Conservation (phyloP, 2,888 invertebrate species). For the Creontiades dilutus region DNA sequence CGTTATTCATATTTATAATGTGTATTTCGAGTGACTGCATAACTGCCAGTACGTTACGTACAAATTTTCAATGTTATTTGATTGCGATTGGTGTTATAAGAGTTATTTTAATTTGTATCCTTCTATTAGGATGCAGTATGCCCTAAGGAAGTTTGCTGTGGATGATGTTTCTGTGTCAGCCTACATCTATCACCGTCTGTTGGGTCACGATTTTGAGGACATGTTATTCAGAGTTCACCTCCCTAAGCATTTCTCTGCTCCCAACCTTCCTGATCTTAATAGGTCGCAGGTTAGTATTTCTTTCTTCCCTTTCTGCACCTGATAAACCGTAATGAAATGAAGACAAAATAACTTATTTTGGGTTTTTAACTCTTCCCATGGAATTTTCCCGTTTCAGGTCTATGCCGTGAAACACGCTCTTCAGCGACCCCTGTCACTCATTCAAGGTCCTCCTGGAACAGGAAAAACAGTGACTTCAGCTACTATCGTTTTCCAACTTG, state of each 20-base stretch:
- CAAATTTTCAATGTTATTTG: not conserved
- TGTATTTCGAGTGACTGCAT: too few species aligned
- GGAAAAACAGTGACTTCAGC: slow-evolving; percentile 99
- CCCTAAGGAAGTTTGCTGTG: slow-evolving; percentile 95
- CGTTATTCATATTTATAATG: too few species aligned
- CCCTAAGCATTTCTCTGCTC: slow-evolving; percentile 98
- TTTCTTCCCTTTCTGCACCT: too few species aligned
- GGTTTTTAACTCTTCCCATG: too few species aligned
- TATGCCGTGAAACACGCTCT: slow-evolving; percentile 99
- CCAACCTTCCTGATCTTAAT: slow-evolving; percentile 98
- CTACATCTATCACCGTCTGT: slow-evolving; percentile 96
- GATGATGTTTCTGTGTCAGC: slow-evolving; percentile 98
- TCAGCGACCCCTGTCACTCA: slow-evolving; percentile 95
- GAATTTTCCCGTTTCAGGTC: slow-evolving; percentile 80
- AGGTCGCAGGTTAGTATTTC: slow-evolving; percentile 87
- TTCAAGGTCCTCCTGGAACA: slow-evolving; percentile 98
- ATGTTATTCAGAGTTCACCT: slow-evolving; percentile 93
- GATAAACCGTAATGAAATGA: too few species aligned
- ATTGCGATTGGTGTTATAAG: not conserved
- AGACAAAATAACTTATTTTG: too few species aligned
- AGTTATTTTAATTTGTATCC: slow-evolving; percentile 64
- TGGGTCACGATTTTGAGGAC: slow-evolving; percentile 97
- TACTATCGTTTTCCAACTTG: slow-evolving; percentile 98
- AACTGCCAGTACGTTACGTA: too few species aligned
- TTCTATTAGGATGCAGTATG: slow-evolving; percentile 98